Base-by-base conservation (phyloP, 2,888 invertebrate species). In the Cristatella mucedo region DNA sequence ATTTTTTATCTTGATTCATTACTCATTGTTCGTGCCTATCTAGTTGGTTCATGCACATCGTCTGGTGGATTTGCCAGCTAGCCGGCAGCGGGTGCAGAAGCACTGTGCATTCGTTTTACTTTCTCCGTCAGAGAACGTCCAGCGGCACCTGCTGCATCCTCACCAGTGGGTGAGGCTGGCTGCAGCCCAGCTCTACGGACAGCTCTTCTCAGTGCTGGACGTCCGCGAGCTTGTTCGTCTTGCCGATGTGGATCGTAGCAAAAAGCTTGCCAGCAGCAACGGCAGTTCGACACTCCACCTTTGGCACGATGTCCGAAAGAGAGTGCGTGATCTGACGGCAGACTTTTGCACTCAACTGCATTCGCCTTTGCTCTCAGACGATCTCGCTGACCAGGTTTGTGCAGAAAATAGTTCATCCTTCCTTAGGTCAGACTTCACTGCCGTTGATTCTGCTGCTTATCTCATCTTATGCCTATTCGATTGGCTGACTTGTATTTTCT, bases 121-220 rank as follows among this genome's bases (percentile, higher is more conserved):
- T n/a, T 41, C 13, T 36, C 41, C 38, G 46, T 21, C 52, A 61
- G 61, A 50, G 16, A 48, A 53, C 46, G 51, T 57, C 3, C 47
- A 53, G 42, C 34, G 36, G 7, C 71, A 83, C 31, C 60, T 89
- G 13, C 76, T 73, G 0, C 78, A 89, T 61, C 80, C 82, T 11
- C 87, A 89, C 58, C 73, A 76, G 22, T 86, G 86, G 86, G 82
- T 89, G 0, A 74, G 86, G 40, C 68, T 83, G 33, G 74, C 75
- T 42, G 74, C 84, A 0, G 74, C 78, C 0, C 82, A 83, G 59
- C 72, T 85, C 45, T 64, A 87, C 31, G 79, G 80, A 0, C 72
- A 75, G 33, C 70, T 86, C 37, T 67, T 89, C 40, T 69, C 74
- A 1, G 65, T 72, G 1, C 71, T 78, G 33, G 73, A 80, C 53